Evolutionary conservation across 2,113 vertebrate genomes (phyloP).

Genomic region (Podiceps cristatus): DNA sequence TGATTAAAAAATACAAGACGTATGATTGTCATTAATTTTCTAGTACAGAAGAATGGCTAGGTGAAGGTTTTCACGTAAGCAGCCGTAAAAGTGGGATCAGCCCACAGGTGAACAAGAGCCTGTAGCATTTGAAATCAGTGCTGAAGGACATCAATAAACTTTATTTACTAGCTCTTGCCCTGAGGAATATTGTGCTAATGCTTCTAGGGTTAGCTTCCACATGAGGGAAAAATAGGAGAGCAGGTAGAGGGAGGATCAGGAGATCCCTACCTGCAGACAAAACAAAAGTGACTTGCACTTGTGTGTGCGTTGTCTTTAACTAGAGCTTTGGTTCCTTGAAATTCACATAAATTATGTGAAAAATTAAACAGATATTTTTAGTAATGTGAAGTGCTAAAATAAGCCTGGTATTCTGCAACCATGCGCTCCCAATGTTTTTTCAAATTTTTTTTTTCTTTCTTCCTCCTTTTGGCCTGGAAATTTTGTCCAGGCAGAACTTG

Average conservation of each 20-base stretch:
- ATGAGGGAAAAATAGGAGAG: background rate
- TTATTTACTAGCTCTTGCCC: background rate
- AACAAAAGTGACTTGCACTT: background rate
- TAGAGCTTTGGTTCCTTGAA: background rate
- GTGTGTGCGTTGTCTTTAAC: background rate
- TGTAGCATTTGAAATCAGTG: fast-evolving
- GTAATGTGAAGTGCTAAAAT: background rate
- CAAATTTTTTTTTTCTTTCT: background rate
- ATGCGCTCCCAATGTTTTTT: no score
- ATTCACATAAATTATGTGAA: background rate
- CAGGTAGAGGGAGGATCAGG: background rate
- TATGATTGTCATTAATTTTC: background rate
- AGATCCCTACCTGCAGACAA: background rate
- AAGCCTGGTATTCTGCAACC: background rate
- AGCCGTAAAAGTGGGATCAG: background rate
- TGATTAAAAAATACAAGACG: background rate
- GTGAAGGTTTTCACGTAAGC: background rate
- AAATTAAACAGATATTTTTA: background rate
- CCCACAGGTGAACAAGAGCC: background rate
- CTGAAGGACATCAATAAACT: background rate
- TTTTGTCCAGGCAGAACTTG: background rate
- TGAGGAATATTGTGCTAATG: background rate
- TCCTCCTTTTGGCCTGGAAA: background rate
- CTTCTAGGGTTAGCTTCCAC: background rate
- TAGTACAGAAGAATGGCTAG: background rate